A percentile compares a stretch with the other conserved stretches of the same genome.
Evolutionary conservation across 2,797 vertebrate genomes (phyloP).

Genomic region (Triplophysa bombifrons): DNA sequence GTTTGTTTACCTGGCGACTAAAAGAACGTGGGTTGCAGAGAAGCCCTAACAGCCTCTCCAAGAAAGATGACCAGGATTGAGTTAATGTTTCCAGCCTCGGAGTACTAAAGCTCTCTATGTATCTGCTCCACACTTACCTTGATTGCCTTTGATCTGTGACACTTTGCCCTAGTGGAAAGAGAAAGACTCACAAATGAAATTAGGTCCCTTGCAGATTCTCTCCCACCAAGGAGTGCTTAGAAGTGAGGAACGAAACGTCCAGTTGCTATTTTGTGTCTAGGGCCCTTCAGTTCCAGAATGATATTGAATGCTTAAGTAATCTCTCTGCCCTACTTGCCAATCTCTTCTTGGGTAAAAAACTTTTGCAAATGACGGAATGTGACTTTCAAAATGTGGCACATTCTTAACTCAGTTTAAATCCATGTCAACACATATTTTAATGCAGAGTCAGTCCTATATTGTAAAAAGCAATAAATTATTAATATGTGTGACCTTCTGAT

Average conservation of each 20-base stretch:
- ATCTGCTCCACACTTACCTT: slow-evolving; percentile 49
- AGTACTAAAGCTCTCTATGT: slow-evolving; percentile 54
- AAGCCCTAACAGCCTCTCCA: slow-evolving; percentile 12
- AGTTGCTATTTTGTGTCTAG: slow-evolving; percentile 43
- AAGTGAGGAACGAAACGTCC: not conserved
- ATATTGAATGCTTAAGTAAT: slow-evolving; percentile 50
- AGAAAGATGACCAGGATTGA: slow-evolving; percentile 18
- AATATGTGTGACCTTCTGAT: too few relatives aligned
- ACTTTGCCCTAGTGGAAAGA: slow-evolving; percentile 51
- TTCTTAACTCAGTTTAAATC: not conserved
- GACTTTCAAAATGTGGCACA: not conserved
- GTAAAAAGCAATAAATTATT: too few relatives aligned
- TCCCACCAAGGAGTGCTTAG: not conserved
- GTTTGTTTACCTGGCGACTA: slow-evolving; percentile 38
- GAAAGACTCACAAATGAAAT: slow-evolving; percentile 56
- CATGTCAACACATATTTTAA: too few relatives aligned
- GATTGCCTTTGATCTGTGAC: slow-evolving; percentile 52
- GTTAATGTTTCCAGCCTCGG: slow-evolving; percentile 48
- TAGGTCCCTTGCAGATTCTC: slow-evolving; percentile 37
- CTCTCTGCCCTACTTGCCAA: slow-evolving; percentile 1
- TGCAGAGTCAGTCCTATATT: too few relatives aligned
- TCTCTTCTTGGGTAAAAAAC: slow-evolving; percentile 19
- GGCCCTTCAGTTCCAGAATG: slow-evolving; percentile 20
- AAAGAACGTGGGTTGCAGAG: slow-evolving; percentile 37
- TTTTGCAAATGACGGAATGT: slow-evolving; percentile 24